Conservation (phyloP, 2,797 vertebrate genomes). For the Alauda arvensis region DNA sequence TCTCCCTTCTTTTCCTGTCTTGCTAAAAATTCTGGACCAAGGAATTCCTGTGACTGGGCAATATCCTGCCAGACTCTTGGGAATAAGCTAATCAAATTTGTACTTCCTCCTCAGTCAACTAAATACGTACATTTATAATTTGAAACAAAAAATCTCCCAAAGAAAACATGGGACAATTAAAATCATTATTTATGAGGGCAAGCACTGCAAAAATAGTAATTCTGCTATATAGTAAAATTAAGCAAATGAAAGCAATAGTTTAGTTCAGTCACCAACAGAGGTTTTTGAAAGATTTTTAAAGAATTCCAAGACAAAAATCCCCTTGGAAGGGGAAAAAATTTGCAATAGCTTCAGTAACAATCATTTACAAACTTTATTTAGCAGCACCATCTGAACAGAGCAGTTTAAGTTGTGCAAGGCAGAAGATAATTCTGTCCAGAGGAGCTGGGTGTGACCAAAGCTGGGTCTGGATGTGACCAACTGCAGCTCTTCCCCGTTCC, state of each 20-base stretch:
- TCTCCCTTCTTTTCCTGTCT: background rate
- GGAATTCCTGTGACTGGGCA: background rate
- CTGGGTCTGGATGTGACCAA: background rate
- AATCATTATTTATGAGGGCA: background rate
- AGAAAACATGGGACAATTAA: background rate
- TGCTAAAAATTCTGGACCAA: background rate
- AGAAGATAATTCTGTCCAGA: background rate
- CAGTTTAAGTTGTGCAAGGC: background rate
- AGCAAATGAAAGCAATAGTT: background rate
- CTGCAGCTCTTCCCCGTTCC: background rate
- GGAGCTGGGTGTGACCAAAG: background rate
- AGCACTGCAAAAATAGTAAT: background rate
- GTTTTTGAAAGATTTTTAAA: background rate
- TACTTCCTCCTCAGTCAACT: background rate
- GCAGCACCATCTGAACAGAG: background rate
- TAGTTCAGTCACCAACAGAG: background rate
- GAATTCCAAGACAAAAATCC: background rate
- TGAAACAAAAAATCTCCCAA: background rate
- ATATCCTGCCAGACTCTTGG: background rate
- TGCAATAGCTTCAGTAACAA: background rate
- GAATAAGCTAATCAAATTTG: background rate
- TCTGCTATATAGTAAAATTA: background rate
- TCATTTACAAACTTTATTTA: background rate
- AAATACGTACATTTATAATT: background rate
- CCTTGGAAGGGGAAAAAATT: background rate